Conservation (phyloP, 2,888 invertebrate genomes). For the Aspidapion aeneum region DNA sequence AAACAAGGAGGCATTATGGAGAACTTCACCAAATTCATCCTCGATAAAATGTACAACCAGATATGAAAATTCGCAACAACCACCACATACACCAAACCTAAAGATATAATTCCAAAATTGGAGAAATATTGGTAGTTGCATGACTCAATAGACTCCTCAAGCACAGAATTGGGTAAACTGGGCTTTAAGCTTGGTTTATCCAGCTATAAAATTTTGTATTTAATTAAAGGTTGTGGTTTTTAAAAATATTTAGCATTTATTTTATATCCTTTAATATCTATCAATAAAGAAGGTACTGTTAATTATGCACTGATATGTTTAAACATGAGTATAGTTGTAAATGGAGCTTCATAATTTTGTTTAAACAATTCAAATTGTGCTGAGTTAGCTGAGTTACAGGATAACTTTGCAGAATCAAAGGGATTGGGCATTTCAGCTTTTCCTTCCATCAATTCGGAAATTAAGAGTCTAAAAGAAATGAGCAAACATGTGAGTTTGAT, state of each 20-base stretch:
- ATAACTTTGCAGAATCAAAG: conserved; percentile 67
- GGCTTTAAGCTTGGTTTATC: too few relatives aligned
- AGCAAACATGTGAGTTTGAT: conserved; percentile 64
- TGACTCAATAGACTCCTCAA: too few relatives aligned
- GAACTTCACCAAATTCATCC: conserved; percentile 87
- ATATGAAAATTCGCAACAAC: conserved; percentile 62
- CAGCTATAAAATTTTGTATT: too few relatives aligned
- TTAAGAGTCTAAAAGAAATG: conserved; percentile 62
- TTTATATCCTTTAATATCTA: too few relatives aligned
- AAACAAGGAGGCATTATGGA: conserved; percentile 68
- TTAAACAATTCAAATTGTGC: conserved; percentile 79
- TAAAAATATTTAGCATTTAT: too few relatives aligned
- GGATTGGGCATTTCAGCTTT: conserved; percentile 76
- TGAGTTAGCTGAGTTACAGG: conserved; percentile 72
- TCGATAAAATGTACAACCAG: conserved; percentile 69
- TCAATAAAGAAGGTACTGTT: too few relatives aligned
- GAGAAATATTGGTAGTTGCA: conserved; percentile 31
- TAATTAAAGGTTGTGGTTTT: too few relatives aligned
- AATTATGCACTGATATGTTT: too few relatives aligned
- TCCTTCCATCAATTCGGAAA: conserved; percentile 80
- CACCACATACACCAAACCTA: conserved; percentile 44
- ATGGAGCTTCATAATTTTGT: conserved; percentile 86
- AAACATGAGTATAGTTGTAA: conserved; percentile 81
- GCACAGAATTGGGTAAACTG: too few relatives aligned
- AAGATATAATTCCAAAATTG: conserved; percentile 29